phyloP scores from a whole-genome alignment of 2,797 vertebrate genomes.

The Sebastes minor region DNA sequence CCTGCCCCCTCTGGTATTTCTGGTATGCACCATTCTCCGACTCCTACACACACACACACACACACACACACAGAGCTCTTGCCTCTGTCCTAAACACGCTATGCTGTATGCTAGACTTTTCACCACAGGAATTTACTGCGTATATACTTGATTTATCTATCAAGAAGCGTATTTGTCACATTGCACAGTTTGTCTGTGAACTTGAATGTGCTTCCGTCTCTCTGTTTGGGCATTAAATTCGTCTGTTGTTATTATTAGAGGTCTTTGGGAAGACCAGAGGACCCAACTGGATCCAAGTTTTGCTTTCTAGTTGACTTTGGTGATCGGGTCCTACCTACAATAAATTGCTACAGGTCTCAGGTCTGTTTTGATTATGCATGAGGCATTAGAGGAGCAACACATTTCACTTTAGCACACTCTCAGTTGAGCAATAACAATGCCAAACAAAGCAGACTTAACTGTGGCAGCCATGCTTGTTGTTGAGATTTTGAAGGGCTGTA shows the following conservation, averaged over 20 bases:
- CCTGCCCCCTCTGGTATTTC: conserved; percentile 71
- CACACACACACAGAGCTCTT: neutral
- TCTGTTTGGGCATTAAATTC: neutral
- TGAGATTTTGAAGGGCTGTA: neutral
- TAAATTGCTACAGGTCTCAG: neutral
- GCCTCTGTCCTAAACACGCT: conserved; percentile 5
- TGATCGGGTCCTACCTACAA: neutral
- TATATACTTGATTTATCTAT: neutral
- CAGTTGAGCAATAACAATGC: neutral
- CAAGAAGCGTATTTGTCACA: neutral
- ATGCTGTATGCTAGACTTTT: neutral
- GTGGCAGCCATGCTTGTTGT: neutral
- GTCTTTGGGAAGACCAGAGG: neutral
- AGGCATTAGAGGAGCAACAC: neutral
- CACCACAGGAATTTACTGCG: neutral
- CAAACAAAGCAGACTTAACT: neutral
- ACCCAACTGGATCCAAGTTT: neutral
- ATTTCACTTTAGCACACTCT: neutral
- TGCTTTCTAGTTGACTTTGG: neutral
- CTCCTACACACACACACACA: conserved; percentile 7
- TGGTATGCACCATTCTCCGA: conserved; percentile 65
- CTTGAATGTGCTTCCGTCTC: neutral
- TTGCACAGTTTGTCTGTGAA: neutral
- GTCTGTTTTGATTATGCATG: neutral
- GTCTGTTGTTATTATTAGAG: neutral